Percentiles rank a stretch among this genome's conserved stretches.
phyloP scores from a whole-genome alignment of 2,797 vertebrate species.

The Gallirallus australis region DNA sequence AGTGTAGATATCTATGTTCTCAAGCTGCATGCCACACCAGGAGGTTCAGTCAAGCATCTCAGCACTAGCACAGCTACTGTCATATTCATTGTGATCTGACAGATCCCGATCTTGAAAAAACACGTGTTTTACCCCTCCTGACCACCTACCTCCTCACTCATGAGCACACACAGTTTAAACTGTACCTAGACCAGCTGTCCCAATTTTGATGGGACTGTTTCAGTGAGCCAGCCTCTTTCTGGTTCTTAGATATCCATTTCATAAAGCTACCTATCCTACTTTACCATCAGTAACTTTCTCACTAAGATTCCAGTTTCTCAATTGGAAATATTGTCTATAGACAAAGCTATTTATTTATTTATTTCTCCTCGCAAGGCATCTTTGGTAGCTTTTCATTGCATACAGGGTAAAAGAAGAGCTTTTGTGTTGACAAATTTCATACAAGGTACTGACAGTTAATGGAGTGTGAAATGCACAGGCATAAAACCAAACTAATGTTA shows the following conservation, averaged over 20 bases:
- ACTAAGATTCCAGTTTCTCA: background rate
- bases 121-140: background rate
- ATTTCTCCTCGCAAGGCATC: background rate
- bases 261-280: background rate
- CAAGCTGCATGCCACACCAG: background rate
- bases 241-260: background rate
- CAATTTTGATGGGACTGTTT: background rate
- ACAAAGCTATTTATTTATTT: background rate
- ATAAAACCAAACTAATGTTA: slow-evolving; percentile 3
- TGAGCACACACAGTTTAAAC: background rate
- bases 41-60: background rate
- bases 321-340: background rate
- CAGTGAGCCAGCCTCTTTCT: background rate
- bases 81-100: background rate
- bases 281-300: background rate
- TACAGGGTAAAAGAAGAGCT: background rate
- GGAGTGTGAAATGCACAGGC: background rate
- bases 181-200: background rate
- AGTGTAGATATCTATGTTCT: background rate
- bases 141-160: background rate
- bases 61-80: background rate
- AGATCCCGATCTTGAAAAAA: background rate
- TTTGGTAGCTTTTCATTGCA: background rate
- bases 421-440: background rate
- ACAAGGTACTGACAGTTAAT: background rate